Evolutionary conservation across 1,140 invertebrate species (phyloP).

Genomic region (fruit fly (Drosophila melanogaster)): Release_6_plus_ISO1_MT NT_033779.5:2229001-2229500

Average conservation of each 20-base stretch:
- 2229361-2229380: slow-evolving; percentile 97
- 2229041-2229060: not conserved
- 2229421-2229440: not conserved
- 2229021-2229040: slow-evolving; percentile 1
- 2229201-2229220: not conserved
- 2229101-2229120: not conserved
- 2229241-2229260: not conserved
- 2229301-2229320: slow-evolving; percentile 98
- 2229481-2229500: slow-evolving; percentile 98
- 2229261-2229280: slow-evolving; percentile 99
- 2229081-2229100: slow-evolving; percentile 1
- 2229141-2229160: too few relatives aligned
- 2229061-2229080: not conserved
- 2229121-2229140: too few relatives aligned
- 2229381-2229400: slow-evolving; percentile 91
- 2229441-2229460: slow-evolving; percentile 84
- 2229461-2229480: slow-evolving; percentile 90
- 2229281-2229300: slow-evolving; percentile 99
- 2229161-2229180: too few relatives aligned
- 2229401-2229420: not conserved
- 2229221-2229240: too few relatives aligned
- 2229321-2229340: slow-evolving; percentile 97
- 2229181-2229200: not conserved
- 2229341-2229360: slow-evolving; percentile 98
- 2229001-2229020: slow-evolving; percentile 27